Base-by-base conservation (phyloP, 2,797 vertebrate species). In the Linurgus olivaceus region DNA sequence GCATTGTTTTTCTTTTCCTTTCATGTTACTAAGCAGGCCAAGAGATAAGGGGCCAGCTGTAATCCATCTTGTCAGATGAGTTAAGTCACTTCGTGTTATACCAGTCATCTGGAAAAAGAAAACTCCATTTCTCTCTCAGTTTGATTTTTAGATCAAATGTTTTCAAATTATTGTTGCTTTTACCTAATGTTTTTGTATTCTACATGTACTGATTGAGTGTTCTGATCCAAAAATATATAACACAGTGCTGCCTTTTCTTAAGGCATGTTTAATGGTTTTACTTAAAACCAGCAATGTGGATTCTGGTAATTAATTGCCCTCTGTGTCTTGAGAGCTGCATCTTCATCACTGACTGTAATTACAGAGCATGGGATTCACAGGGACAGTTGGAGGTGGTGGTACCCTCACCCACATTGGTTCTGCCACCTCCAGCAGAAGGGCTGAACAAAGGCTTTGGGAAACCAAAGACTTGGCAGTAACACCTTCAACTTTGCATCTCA, bases 1-100 rank as follows among this genome's bases (percentile, higher is more conserved):
- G 89, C 82, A 90, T 96, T 97, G 94, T 96, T 95, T 95, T 95
- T 97, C 92, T 93, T 94, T 59, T 86, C 82, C 91, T 97, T 96
- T 96, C 78, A 96, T 96, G 92, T 97, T 89, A 80, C 90, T 89
- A 89, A 92, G 85, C 94, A 94, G 84, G 88, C 94, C 92, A 86
- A 95, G 88, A 96, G 96, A 96, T 96, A 96, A 93, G 93, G 89
- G 91, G 78, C 90, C 92, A 90, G 85, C 90, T 96, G 93, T 96
- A 95, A 94, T 96, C 85, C 81, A 62, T 97, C 96, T 95, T 95
- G 91, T 93, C 94, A 96, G 95, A 96, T 95, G 79, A 86, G 88
- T 94, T 87, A 94, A 97, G 94, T 90, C 85, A 78, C 58, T 95
- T 94, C 33, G 0, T 89, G 88, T 94, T 94, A 82, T 15, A 80